Evolutionary conservation across 2,888 invertebrate species (phyloP), one percentile per base, ranked within the genome.

Genomic region (Drosophila leonis): DNA sequence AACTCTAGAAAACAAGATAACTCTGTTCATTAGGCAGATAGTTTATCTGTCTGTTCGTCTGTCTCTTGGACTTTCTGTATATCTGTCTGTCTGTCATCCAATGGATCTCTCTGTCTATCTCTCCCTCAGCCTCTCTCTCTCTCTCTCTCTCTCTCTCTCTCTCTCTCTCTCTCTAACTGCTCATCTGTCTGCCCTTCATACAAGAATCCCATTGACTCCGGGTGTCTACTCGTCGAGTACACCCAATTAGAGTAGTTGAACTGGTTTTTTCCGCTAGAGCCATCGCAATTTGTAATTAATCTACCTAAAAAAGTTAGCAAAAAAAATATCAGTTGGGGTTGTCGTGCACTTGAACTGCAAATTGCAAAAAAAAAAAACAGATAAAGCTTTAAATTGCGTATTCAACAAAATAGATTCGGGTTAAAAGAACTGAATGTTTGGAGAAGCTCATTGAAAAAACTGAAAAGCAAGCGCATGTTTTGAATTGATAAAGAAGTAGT

Each of bases 241-340:
- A 8, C 10, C 10, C 10, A 10, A 9, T 24, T 27, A 15, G 8
- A 27, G 15, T 8, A 15, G 15, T 27, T 9, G 0, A 3, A 5
- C 6, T 5, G n/a, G 29, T 10, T 29, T 48, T 46, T 15, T 24
- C 1, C 3, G 20, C 35, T 10, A 3, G 24, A 35, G 2, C 9
- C 35, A 35, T 15, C 24, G 51, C 35, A 35, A 52, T 35, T 52
- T 52, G 35, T 35, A 52, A 52, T 35, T 52, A 52, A 52, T 52
- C 35, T 33, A 35, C 52, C 35, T 52, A 24, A 5, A 24, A 35
- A 15, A 52, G 13, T 8, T 35, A 9, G 27, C n/a, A 15, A 48
- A 8, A 51, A 29, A 20, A 20, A 20, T 20, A 8, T 35, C 15
- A 8, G n/a, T 5, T 27, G n/a, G n/a, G n/a, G 9, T 6, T 29